These are phyloP conservation scores for Lutraria rhynchaena DNA, from an alignment of 1,140 invertebrate species.

Conservation along the genomic window DNA sequence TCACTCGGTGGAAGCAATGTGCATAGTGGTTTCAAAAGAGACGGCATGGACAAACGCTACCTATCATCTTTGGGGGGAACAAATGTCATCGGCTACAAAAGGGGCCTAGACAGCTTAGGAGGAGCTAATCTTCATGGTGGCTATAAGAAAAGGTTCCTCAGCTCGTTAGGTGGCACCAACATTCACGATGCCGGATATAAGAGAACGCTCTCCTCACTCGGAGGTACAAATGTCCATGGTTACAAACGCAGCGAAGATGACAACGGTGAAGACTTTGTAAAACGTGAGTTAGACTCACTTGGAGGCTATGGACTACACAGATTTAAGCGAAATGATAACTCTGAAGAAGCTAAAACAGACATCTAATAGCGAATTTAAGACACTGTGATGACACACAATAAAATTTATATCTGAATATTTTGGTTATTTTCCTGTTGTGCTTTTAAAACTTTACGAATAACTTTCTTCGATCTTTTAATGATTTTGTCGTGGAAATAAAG, in stretches of 20 bases:
- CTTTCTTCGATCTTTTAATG: too few relatives aligned
- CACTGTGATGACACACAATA: too few relatives aligned
- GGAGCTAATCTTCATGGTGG: conserved; percentile 21
- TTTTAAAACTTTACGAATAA: too few relatives aligned
- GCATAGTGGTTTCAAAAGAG: conserved; percentile 24
- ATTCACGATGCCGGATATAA: conserved; percentile 41
- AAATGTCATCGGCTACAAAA: conserved; percentile 9
- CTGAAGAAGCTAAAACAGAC: too few relatives aligned
- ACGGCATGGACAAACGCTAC: conserved; percentile 7
- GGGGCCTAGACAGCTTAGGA: conserved; percentile 13
- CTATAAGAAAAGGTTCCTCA: conserved; percentile 34
- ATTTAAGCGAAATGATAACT: conserved; percentile 10
- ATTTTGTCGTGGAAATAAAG: too few relatives aligned
- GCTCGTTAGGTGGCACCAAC: conserved; percentile 43
- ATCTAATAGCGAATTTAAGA: too few relatives aligned
- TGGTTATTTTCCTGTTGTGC: too few relatives aligned
- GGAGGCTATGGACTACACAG: conserved; percentile 16
- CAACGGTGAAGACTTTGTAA: background rate
- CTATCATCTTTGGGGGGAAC: conserved; percentile 20
- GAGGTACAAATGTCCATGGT: conserved; percentile 23
- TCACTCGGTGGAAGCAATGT: conserved; percentile 37
- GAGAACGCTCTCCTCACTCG: conserved; percentile 35
- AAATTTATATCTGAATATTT: too few relatives aligned
- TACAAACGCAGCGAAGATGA: conserved; percentile 13
- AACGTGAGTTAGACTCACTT: conserved; percentile 30